phyloP scores from a whole-genome alignment of 2,113 vertebrate genomes.

The Calypte anna region DNA sequence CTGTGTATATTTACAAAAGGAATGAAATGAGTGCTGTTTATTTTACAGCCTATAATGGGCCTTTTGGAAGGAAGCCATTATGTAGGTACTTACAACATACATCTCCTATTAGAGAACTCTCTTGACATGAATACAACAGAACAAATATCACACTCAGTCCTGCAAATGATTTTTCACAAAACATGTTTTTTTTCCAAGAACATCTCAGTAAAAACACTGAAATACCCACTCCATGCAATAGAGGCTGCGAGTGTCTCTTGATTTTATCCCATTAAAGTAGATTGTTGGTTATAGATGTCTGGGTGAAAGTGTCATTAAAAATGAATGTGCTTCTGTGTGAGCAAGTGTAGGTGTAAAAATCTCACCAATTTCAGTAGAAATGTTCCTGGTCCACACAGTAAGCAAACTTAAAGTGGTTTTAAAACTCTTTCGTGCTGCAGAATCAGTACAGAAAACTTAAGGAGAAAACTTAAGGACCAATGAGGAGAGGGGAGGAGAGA shows the following conservation, averaged over 20 bases:
- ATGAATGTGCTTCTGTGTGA: not conserved
- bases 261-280: not conserved
- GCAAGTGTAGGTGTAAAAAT: not conserved
- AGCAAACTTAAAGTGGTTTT: not conserved
- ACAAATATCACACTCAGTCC: conserved; percentile 16
- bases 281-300: not conserved
- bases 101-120: conserved; percentile 52
- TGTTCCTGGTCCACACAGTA: not conserved
- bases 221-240: not conserved
- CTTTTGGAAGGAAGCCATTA: conserved; percentile 66
- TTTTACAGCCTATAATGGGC: conserved; percentile 58
- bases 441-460: not conserved
- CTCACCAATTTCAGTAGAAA: not conserved
- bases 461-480: not conserved
- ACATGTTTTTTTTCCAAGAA: conserved; percentile 36
- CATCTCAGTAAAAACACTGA: conserved; percentile 1
- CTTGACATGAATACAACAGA: conserved; percentile 49
- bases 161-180: not conserved
- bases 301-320: not conserved
- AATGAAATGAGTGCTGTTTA: conserved; percentile 63
- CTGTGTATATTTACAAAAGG: conserved; percentile 60
- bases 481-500: too few relatives aligned
- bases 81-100: conserved; percentile 37
- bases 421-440: not conserved
- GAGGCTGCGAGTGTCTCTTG: not conserved